Percentiles rank a stretch among this genome's conserved stretches.
Evolutionary conservation across 1,140 invertebrate genomes (phyloP).

Genomic region (Cyphomyrmex costatus): DNA sequence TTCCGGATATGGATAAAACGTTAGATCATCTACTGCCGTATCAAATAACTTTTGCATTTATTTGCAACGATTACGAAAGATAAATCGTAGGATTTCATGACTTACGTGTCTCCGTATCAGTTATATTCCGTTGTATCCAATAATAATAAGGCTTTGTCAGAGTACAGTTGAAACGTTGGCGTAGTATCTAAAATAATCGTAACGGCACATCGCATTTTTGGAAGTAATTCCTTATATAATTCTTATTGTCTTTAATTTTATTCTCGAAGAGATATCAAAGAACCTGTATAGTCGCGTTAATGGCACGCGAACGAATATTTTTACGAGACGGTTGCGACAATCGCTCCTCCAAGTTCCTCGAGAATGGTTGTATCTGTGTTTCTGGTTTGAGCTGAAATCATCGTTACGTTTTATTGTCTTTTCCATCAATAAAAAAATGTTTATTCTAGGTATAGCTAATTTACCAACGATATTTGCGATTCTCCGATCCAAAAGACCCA

Average conservation of each 20-base stretch:
- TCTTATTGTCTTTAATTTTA: slow-evolving; percentile 57
- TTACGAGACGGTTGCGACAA: slow-evolving; percentile 61
- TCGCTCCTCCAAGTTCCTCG: slow-evolving; percentile 64
- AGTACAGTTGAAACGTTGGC: slow-evolving; percentile 59
- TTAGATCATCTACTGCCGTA: slow-evolving; percentile 72
- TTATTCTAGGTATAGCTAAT: slow-evolving; percentile 22
- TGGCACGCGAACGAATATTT: slow-evolving; percentile 53
- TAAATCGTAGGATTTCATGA: slow-evolving; percentile 33
- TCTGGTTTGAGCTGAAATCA: slow-evolving; percentile 71
- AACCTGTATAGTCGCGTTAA: slow-evolving; percentile 73
- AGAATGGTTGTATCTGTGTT: slow-evolving; percentile 76
- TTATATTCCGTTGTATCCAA: slow-evolving; percentile 73
- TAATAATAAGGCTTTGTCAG: slow-evolving; percentile 77
- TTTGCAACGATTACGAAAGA: slow-evolving; percentile 34
- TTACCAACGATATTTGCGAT: slow-evolving; percentile 81
- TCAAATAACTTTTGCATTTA: slow-evolving; percentile 31
- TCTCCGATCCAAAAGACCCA: slow-evolving; percentile 83
- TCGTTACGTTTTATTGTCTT: slow-evolving; percentile 3
- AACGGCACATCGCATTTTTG: slow-evolving; percentile 56
- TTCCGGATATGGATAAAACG: slow-evolving; percentile 79
- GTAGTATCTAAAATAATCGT: slow-evolving; percentile 74
- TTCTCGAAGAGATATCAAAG: slow-evolving; percentile 43
- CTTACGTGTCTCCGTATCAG: slow-evolving; percentile 69
- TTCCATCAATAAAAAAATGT: not conserved
- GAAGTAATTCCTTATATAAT: slow-evolving; percentile 51